Evolutionary conservation across 2,113 vertebrate genomes (phyloP).

Genomic region (Ancistrus triradiatus): DNA sequence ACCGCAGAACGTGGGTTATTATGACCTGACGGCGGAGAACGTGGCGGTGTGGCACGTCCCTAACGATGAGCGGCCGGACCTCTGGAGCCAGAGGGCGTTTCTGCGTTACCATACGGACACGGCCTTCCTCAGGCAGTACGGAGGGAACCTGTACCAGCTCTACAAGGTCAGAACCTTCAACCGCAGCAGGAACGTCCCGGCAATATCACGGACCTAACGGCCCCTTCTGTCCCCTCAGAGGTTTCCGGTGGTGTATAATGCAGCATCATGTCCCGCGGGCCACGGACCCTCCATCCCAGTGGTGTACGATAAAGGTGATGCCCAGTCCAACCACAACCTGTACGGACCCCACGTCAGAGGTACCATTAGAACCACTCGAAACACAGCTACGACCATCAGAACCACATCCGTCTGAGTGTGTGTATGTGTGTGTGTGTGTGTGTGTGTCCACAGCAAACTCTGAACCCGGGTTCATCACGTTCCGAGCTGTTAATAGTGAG

Average conservation of each 20-base stretch:
- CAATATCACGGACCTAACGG: no score
- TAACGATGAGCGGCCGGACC: background rate
- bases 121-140: conserved; percentile 4
- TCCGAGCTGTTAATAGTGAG: conserved; percentile 12
- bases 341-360: conserved; percentile 4
- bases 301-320: conserved; percentile 40
- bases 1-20: conserved; percentile 38
- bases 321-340: background rate
- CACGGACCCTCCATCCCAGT: conserved; percentile 39
- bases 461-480: conserved; percentile 34
- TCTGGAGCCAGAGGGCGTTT: conserved; percentile 11
- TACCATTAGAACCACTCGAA: background rate
- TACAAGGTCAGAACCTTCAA: conserved; percentile 16
- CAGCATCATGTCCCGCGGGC: conserved; percentile 9
- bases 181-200: no score
- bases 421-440: no score
- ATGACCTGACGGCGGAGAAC: conserved; percentile 26
- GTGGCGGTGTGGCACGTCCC: conserved; percentile 39
- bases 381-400: no score
- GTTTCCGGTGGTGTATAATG: conserved; percentile 1
- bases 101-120: conserved; percentile 37
- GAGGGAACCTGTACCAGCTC: conserved; percentile 37
- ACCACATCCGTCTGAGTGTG: no score
- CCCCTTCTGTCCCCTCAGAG: background rate
- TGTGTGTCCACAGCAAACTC: background rate